phyloP scores from a whole-genome alignment of 2,888 invertebrate species.

The Ichneumoninae sp. region DNA sequence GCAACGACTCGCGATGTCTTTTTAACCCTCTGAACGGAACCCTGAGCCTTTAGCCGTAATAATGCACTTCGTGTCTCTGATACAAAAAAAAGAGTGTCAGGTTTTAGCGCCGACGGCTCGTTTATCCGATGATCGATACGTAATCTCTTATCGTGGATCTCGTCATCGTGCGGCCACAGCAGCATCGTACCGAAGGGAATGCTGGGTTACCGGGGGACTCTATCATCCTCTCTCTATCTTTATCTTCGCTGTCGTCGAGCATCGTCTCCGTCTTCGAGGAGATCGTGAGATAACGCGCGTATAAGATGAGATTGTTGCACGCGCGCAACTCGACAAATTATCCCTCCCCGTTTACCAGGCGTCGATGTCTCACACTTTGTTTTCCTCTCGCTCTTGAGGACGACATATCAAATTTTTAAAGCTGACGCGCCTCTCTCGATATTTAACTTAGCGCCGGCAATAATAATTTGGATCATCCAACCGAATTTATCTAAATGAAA shows the following conservation, averaged over 20 bases:
- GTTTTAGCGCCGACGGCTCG: conserved; percentile 68
- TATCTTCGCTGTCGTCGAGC: conserved; percentile 39
- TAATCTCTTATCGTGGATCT: conserved; percentile 76
- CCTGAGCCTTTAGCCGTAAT: not conserved
- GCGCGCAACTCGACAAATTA: conserved; percentile 75
- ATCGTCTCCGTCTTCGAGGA: conserved; percentile 42
- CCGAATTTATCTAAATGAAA: not conserved
- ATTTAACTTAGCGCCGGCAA: not conserved
- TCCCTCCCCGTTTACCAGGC: conserved; percentile 59
- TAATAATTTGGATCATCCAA: not conserved
- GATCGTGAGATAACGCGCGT: conserved; percentile 69
- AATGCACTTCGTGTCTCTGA: conserved; percentile 12
- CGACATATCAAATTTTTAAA: not conserved
- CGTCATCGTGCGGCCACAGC: conserved; percentile 70
- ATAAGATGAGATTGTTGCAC: conserved; percentile 74
- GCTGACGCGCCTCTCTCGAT: not conserved
- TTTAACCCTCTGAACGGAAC: conserved; percentile 10
- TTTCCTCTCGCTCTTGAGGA: not conserved
- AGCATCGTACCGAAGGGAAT: conserved; percentile 27
- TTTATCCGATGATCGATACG: conserved; percentile 77
- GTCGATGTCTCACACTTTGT: conserved; percentile 71
- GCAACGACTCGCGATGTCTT: not conserved
- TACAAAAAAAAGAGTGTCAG: conserved; percentile 20
- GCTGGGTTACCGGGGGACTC: conserved; percentile 30
- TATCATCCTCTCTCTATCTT: conserved; percentile 29